Evolutionary conservation across 2,888 invertebrate genomes (phyloP), one percentile per base, ranked within the genome.

Genomic region (Heliconius sara): DNA sequence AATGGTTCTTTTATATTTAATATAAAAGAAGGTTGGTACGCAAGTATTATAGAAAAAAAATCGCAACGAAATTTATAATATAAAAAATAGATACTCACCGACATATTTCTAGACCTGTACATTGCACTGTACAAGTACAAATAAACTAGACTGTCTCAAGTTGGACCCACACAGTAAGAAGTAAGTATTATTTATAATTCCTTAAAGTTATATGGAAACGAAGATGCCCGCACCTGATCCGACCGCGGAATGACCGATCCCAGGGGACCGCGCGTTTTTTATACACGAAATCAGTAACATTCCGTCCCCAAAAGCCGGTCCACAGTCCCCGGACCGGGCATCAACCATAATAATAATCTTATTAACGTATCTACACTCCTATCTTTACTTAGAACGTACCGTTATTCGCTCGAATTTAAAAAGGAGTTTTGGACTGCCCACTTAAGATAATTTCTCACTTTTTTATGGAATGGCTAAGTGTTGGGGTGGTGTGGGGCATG

Each of bases 291-390:
- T 92, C 92, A 90, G 91, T 92, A 90, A 93, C 94, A 94, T 93
- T 94, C 93, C 94, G 91, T 89, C 90, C 91, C 89, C 91, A 93
- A 93, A 92, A 94, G 89, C 93, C 93, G 94, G 94, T 93, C 93
- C 85, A 90, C 91, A 92, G 91, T 90, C 92, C 85, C 90, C 91
- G 92, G 91, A 90, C 92, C 91, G 91, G 90, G 87, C 90, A 87
- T 89, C 89, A 90, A 90, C 91, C 92, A 92, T 93, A 93, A 93
- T 93, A 94, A 93, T 94, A 94, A 93, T 93, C 94, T 94, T 94
- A 95, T 95, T 94, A 94, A 93, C 93, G 92, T 94, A 94, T 94
- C 94, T 94, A 91, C 91, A 92, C 92, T 91, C 92, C 91, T 92
- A 94, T 93, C 93, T 93, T 94, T 93, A 94, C 93, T 93, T 92